These are phyloP conservation scores for Eumacrocentrus americanus DNA, from an alignment of 2,888 invertebrate species.

Conservation along the genomic window DNA sequence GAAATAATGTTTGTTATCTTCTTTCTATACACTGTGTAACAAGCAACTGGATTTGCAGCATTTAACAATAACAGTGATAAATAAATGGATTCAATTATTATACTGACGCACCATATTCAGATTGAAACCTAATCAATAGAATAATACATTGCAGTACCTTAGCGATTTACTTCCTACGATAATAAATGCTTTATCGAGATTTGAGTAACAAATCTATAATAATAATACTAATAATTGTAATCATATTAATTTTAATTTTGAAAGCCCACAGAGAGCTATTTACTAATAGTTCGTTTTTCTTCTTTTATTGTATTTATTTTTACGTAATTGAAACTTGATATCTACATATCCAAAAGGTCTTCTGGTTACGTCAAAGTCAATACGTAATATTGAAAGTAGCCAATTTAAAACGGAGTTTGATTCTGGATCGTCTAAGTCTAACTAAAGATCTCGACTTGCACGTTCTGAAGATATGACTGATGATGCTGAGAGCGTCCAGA, in stretches of 20 bases:
- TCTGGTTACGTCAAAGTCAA: neutral
- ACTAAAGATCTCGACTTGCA: conserved; percentile 14
- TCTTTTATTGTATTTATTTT: neutral
- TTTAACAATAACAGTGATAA: conserved; percentile 12
- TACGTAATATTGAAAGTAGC: neutral
- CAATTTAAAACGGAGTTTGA: neutral
- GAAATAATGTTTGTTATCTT: conserved; percentile 6
- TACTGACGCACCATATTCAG: conserved; percentile 1
- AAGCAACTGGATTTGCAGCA: conserved; percentile 3
- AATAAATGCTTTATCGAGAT: conserved; percentile 14
- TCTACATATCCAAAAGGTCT: neutral
- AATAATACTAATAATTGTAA: neutral
- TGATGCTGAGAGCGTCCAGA: conserved; percentile 1
- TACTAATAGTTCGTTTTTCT: neutral
- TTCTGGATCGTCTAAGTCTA: neutral
- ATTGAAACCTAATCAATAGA: neutral
- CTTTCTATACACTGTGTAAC: neutral
- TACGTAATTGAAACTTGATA: neutral
- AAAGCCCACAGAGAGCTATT: neutral
- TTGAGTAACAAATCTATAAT: neutral
- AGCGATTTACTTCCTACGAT: conserved; percentile 1
- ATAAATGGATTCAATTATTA: conserved; percentile 9
- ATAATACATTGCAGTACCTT: conserved; percentile 13
- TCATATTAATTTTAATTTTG: neutral
- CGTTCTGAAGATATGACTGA: conserved; percentile 3